Conservation (phyloP, 2,113 vertebrate genomes). For the Psittacara wagleri region DNA sequence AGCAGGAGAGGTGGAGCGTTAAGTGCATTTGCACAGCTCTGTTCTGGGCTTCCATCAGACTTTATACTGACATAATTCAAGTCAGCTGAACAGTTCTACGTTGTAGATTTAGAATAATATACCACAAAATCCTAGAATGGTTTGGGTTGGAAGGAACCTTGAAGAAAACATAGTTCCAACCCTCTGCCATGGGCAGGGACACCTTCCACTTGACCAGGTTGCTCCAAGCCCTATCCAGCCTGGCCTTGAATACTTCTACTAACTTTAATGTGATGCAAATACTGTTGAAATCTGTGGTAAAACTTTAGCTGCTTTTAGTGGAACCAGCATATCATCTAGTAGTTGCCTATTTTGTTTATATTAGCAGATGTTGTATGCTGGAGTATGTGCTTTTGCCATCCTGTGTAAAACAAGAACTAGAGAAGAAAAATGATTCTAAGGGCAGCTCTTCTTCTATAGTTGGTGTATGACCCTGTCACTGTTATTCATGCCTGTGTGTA, state of each 20-base stretch:
- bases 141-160: background rate
- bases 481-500: background rate
- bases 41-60: background rate
- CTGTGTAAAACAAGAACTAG: background rate
- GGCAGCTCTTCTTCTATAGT: background rate
- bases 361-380: background rate
- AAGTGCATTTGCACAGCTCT: background rate
- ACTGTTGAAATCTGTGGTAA: background rate
- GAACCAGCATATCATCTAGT: background rate
- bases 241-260: background rate
- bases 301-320: background rate
- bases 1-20: background rate
- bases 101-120: background rate
- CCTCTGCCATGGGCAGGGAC: background rate
- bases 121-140: background rate
- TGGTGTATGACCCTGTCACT: background rate
- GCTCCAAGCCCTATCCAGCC: background rate
- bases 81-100: background rate
- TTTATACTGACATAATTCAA: background rate
- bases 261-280: background rate
- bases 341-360: background rate
- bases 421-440: background rate
- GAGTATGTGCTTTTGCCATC: background rate
- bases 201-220: background rate
- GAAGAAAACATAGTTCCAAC: background rate